Percentiles rank a stretch among this genome's conserved stretches.
Evolutionary conservation across 2,113 vertebrate genomes (phyloP).

Genomic region (Ophiodon elongatus): DNA sequence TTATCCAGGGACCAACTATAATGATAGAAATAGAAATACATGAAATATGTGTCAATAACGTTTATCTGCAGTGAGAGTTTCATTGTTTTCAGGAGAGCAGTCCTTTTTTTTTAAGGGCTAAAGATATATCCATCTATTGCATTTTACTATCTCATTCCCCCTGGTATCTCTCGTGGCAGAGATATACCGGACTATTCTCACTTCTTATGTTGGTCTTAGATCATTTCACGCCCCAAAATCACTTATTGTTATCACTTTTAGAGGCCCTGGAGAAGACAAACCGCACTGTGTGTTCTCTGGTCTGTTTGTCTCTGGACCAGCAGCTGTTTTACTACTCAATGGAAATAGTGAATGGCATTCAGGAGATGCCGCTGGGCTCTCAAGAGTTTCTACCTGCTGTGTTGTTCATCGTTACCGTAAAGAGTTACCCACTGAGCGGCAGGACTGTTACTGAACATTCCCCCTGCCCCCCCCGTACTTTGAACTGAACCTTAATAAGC

Average conservation of each 20-base stretch:
- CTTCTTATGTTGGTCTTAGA: slow-evolving; percentile 40
- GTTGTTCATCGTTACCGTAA: slow-evolving; percentile 49
- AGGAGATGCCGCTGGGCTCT: slow-evolving; percentile 38
- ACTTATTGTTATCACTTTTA: slow-evolving; percentile 46
- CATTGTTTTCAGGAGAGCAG: neutral
- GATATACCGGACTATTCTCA: slow-evolving; percentile 19
- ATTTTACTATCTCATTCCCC: slow-evolving; percentile 39
- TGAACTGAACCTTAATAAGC: slow-evolving; percentile 57
- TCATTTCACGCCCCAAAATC: slow-evolving; percentile 34
- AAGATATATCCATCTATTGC: slow-evolving; percentile 4
- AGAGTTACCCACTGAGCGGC: slow-evolving; percentile 55
- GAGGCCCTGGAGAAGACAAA: slow-evolving; percentile 26
- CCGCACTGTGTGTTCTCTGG: slow-evolving; percentile 35
- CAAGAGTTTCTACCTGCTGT: slow-evolving; percentile 45
- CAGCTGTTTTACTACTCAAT: slow-evolving; percentile 60
- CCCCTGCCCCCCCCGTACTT: slow-evolving; percentile 34
- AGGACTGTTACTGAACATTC: slow-evolving; percentile 25
- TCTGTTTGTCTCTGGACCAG: slow-evolving; percentile 25
- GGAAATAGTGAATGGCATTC: slow-evolving; percentile 58
- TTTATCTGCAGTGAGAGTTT: neutral
- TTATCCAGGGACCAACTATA: neutral
- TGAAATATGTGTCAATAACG: slow-evolving; percentile 1
- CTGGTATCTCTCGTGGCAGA: slow-evolving; percentile 46
- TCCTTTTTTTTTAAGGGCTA: neutral
- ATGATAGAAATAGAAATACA: slow-evolving; percentile 10